phyloP scores from a whole-genome alignment of 2,888 invertebrate genomes.

The Agrilus cyanescens region DNA sequence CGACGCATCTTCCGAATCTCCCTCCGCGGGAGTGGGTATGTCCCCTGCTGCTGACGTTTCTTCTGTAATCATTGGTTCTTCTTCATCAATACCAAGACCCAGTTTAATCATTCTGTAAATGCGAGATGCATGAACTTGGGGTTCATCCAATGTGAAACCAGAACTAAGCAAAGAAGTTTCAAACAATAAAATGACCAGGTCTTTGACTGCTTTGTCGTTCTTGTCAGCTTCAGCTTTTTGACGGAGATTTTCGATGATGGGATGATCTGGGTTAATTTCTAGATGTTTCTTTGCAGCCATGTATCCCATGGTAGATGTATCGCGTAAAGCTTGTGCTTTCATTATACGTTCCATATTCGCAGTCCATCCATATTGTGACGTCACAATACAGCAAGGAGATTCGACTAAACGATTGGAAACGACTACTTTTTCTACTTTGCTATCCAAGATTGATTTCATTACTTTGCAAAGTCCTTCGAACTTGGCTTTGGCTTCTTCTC shows the following conservation, averaged over 20 bases:
- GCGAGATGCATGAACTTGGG: slow-evolving; percentile 84
- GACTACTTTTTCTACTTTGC: slow-evolving; percentile 95
- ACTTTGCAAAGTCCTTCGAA: slow-evolving; percentile 73
- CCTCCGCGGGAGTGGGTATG: slow-evolving; percentile 62
- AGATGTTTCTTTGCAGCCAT: slow-evolving; percentile 99
- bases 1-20: slow-evolving; percentile 84
- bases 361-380: slow-evolving; percentile 98
- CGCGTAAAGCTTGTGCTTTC: slow-evolving; percentile 97
- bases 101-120: slow-evolving; percentile 99
- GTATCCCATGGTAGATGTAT: slow-evolving; percentile 98
- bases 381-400: slow-evolving; percentile 98
- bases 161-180: slow-evolving; percentile 94
- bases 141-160: slow-evolving; percentile 93
- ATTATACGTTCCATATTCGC: slow-evolving; percentile 99
- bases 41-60: slow-evolving; percentile 56
- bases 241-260: slow-evolving; percentile 82
- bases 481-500: slow-evolving; percentile 76
- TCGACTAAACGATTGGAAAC: slow-evolving; percentile 94
- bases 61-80: slow-evolving; percentile 66
- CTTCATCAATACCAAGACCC: slow-evolving; percentile 95
- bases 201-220: slow-evolving; percentile 97
- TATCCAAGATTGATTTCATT: slow-evolving; percentile 95
- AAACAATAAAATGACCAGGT: slow-evolving; percentile 87
- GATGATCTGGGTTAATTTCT: slow-evolving; percentile 94
- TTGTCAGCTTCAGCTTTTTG: slow-evolving; percentile 92